Evolutionary conservation across 1,140 invertebrate genomes (phyloP).

Genomic region (Nasonia vitripennis): DNA sequence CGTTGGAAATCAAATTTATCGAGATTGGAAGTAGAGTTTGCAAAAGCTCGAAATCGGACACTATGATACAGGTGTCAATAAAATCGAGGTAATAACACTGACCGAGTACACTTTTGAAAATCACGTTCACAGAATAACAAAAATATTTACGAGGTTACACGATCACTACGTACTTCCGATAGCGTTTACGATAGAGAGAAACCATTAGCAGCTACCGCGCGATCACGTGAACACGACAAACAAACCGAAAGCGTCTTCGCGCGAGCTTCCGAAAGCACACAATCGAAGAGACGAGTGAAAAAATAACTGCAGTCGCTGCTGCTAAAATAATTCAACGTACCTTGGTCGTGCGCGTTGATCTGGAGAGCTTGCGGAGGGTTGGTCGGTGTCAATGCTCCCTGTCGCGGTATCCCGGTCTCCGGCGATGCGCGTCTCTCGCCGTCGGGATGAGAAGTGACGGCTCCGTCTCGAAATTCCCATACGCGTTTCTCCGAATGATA

Average conservation of each 20-base stretch:
- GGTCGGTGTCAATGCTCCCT: not conserved
- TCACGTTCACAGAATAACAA: slow-evolving; percentile 6
- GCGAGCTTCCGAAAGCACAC: not conserved
- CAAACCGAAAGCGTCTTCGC: no score
- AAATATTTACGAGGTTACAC: slow-evolving; percentile 34
- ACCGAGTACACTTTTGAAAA: not conserved
- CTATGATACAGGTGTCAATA: not conserved
- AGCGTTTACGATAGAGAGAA: not conserved
- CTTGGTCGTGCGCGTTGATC: not conserved
- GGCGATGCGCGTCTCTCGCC: slow-evolving; percentile 43
- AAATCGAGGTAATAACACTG: not conserved
- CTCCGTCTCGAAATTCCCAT: not conserved
- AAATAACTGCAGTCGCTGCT: not conserved
- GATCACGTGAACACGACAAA: not conserved
- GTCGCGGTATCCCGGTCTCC: slow-evolving; percentile 11
- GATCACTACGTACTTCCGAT: not conserved
- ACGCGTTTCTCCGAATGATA: slow-evolving; percentile 2
- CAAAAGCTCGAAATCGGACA: not conserved
- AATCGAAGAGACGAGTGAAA: not conserved
- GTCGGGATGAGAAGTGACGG: slow-evolving; percentile 48
- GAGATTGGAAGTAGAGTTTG: not conserved
- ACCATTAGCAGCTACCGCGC: not conserved
- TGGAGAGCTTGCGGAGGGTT: not conserved
- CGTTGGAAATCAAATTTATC: not conserved
- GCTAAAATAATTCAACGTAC: not conserved